Evolutionary conservation across 2,888 invertebrate genomes (phyloP).

Genomic region (Drosophila histrio): DNA sequence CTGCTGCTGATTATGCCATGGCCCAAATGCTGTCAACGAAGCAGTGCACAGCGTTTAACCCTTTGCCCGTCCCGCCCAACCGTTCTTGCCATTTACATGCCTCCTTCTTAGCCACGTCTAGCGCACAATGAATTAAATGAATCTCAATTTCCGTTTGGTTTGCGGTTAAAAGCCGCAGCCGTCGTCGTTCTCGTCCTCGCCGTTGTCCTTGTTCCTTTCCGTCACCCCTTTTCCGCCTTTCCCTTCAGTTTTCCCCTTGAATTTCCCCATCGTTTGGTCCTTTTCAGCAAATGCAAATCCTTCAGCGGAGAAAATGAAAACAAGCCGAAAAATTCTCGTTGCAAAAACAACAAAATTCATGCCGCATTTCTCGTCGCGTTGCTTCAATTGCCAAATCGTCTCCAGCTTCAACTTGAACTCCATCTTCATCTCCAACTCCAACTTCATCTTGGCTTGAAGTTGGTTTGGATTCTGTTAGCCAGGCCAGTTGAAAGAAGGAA

Average conservation of each 20-base stretch:
- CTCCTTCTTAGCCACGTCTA: constrained; percentile 1
- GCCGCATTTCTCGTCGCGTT: constrained; percentile 53
- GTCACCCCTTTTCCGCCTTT: not conserved
- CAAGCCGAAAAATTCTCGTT: constrained; percentile 61
- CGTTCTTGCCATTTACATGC: constrained; percentile 7
- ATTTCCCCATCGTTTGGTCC: not conserved
- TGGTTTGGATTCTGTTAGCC: constrained; percentile 40
- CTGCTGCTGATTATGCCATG: constrained; percentile 45
- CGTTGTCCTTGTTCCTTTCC: not conserved
- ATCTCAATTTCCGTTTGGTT: constrained; percentile 80
- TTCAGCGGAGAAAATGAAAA: constrained; percentile 66
- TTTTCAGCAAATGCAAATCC: constrained; percentile 64
- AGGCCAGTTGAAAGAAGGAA: constrained; percentile 26
- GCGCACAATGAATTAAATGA: constrained; percentile 78
- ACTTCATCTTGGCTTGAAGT: constrained; percentile 37
- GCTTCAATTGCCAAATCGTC: constrained; percentile 60
- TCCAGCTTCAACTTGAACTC: constrained; percentile 15
- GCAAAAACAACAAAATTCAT: constrained; percentile 34
- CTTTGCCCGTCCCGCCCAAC: constrained; percentile 17
- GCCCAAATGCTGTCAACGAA: constrained; percentile 49
- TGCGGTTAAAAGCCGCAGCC: constrained; percentile 78
- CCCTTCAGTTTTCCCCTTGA: not conserved
- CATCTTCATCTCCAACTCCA: constrained; percentile 3
- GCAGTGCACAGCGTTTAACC: constrained; percentile 41
- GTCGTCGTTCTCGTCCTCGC: constrained; percentile 21